Conservation (phyloP, 2,113 vertebrate genomes). For the Catharus fuscescens region DNA sequence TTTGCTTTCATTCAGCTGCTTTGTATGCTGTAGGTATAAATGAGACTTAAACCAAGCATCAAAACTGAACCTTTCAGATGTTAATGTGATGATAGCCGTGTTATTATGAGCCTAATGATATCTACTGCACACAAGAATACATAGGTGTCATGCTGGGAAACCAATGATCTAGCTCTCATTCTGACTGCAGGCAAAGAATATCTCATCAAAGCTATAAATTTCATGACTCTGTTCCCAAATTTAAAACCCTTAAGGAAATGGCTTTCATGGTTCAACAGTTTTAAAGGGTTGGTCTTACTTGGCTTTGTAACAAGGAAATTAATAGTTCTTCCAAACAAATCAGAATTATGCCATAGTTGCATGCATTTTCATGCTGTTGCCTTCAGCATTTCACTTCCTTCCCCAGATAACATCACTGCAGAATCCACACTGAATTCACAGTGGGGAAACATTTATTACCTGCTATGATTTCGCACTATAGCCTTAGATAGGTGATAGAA, state of each 20-base stretch:
- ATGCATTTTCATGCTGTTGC: slow-evolving; percentile 77
- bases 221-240: slow-evolving; percentile 84
- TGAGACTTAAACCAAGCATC: slow-evolving; percentile 76
- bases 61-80: slow-evolving; percentile 79
- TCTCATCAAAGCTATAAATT: slow-evolving; percentile 90
- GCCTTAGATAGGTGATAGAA: slow-evolving; percentile 46
- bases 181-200: slow-evolving; percentile 85
- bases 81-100: slow-evolving; percentile 83
- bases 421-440: slow-evolving; percentile 64
- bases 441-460: slow-evolving; percentile 72
- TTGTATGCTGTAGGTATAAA: slow-evolving; percentile 84
- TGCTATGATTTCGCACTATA: slow-evolving; percentile 32
- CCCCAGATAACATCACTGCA: slow-evolving; percentile 51
- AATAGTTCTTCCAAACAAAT: slow-evolving; percentile 92
- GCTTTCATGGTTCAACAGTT: slow-evolving; percentile 87
- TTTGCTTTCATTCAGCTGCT: slow-evolving; percentile 72
- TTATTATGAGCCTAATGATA: slow-evolving; percentile 90
- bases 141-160: slow-evolving; percentile 90
- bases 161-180: slow-evolving; percentile 85
- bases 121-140: slow-evolving; percentile 80
- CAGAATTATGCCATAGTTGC: slow-evolving; percentile 82
- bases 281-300: slow-evolving; percentile 89
- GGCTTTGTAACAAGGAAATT: slow-evolving; percentile 91
- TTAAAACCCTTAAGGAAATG: slow-evolving; percentile 89
- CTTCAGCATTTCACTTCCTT: slow-evolving; percentile 64